Base-by-base conservation (phyloP, 2,888 invertebrate species). In the Clitarchus hookeri region DNA sequence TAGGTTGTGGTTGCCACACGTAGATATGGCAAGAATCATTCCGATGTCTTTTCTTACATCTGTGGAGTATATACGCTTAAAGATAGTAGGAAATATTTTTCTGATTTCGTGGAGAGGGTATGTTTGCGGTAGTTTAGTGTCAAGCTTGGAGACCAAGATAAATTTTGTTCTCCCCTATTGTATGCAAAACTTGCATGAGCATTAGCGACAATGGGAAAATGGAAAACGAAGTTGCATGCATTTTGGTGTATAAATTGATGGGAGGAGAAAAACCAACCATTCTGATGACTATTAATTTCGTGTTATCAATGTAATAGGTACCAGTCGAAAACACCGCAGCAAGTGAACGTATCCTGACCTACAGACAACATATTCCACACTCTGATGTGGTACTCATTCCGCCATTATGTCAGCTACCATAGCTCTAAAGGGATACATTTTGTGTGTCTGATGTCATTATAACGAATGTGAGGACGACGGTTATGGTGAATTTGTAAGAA, bases 371-470 rank as follows among this genome's bases (percentile, higher is more conserved):
- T 79, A 82, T 87, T n/a, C 86, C 85, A 54, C 87, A 88, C 83
- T 85, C 84, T 48, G 83, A 86, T 65, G 87, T 87, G 77, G 84
- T 88, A 54, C 87, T 77, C 12, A 25, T 88, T 84, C 87, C 87
- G 78, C 53, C 48, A 65, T 79, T 83, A 44, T 2, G 23, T 54
- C 54, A 36, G 1, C 82, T 83, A 65, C 85, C 82, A 80, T 82
- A 86, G 83, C n/a, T 87, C 84, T 44, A 65, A 65, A 85, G 84
- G 54, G 86, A 84, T 54, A 82, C 84, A 48, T 77, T 36, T 26
- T 65, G 36, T 27, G 82, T 26, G 80, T 85, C 85, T 80, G 82
- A 65, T 85, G 11, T 8, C 48, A 44, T 6, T 44, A 36, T 44
- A 36, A 53, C 84, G 85, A 79, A 78, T 84, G 84, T 84, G 25